A percentile compares a stretch with the other conserved stretches of the same genome.
Evolutionary conservation across 2,113 vertebrate genomes (phyloP).

Genomic region (Zapornia atra): DNA sequence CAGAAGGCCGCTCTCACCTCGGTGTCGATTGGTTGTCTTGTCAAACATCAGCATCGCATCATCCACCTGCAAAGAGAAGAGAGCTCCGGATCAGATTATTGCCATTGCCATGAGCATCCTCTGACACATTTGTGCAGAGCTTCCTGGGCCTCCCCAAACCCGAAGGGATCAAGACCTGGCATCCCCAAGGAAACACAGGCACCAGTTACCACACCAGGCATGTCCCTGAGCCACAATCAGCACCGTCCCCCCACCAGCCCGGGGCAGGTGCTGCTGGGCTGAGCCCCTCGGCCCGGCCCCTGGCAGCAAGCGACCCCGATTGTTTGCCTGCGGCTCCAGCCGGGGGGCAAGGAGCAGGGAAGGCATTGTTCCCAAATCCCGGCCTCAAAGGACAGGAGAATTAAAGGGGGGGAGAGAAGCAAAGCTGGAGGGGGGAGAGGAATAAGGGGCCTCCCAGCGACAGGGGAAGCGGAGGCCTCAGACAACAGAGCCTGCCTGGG

Average conservation of each 20-base stretch:
- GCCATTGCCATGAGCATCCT: neutral
- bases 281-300: neutral
- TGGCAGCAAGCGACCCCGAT: neutral
- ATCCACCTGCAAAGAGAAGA: conserved; percentile 86
- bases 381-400: conserved; percentile 46
- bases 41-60: conserved; percentile 99
- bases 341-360: conserved; percentile 42
- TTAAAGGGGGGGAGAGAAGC: conserved; percentile 39
- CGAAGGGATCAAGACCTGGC: neutral
- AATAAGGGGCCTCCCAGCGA: conserved; percentile 68
- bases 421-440: conserved; percentile 56
- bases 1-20: conserved; percentile 82
- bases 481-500: conserved; percentile 67
- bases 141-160: neutral
- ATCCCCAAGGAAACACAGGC: neutral
- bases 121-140: neutral
- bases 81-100: neutral
- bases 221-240: neutral
- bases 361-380: conserved; percentile 55
- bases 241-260: neutral
- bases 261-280: neutral
- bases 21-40: conserved; percentile 98
- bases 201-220: neutral
- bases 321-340: conserved; percentile 44
- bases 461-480: conserved; percentile 63